These are phyloP conservation scores for Agelas oroides DNA, from an alignment of 37 sponge, comb jelly and placozoan genomes.

Conservation along the genomic window DNA sequence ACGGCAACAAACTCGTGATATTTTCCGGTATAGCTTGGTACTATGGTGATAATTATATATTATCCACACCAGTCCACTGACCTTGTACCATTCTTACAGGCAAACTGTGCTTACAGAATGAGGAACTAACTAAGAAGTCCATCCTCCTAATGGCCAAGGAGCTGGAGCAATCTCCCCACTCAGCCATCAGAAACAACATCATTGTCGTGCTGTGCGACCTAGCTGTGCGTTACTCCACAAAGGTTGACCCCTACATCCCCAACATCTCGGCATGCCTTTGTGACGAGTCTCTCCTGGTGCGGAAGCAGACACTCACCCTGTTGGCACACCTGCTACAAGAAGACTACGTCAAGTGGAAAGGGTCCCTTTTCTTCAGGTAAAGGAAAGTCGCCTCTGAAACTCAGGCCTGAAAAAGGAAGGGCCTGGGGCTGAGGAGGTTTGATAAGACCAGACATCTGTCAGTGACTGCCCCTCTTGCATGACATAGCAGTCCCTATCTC, in stretches of 20 bases:
- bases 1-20: no score
- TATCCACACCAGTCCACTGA: no score
- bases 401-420: no score
- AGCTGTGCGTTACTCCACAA: conserved; percentile 57
- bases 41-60: no score
- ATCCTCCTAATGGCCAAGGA: conserved; percentile 68
- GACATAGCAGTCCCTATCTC: no score
- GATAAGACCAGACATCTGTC: no score
- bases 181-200: conserved; percentile 79
- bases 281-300: conserved; percentile 59
- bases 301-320: conserved; percentile 81
- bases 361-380: conserved; percentile 75
- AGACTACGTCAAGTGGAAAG: conserved; percentile 90
- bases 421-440: conserved; percentile 41
- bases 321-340: conserved; percentile 83
- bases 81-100: conserved; percentile 30
- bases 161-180: conserved; percentile 54
- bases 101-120: conserved; percentile 88
- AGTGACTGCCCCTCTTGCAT: no score
- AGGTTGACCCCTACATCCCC: conserved; percentile 78
- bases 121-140: conserved; percentile 77
- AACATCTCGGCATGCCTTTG: conserved; percentile 72
- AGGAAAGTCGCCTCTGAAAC: conserved; percentile 38
- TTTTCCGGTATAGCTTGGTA: no score
- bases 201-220: conserved; percentile 86